These are phyloP conservation scores for Panthera uncia DNA, from an alignment of 2,113 vertebrate genomes.

Conservation along the genomic window DNA sequence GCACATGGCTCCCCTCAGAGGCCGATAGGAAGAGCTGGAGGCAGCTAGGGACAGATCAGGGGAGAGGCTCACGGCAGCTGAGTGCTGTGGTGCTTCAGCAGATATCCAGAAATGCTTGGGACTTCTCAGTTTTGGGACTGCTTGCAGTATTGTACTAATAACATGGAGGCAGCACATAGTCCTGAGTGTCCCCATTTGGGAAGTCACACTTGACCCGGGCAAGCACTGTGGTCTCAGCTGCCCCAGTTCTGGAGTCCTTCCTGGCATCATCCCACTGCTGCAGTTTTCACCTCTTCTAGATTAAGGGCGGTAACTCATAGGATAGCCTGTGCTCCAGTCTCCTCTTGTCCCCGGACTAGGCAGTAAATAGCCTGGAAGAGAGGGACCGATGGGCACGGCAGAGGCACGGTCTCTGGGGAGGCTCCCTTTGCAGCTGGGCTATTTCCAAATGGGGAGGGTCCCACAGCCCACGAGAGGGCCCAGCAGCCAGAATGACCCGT, in stretches of 20 bases:
- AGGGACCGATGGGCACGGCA: not conserved
- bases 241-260: not conserved
- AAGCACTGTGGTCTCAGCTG: not conserved
- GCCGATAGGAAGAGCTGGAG: not conserved
- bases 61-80: not conserved
- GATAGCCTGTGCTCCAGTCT: not conserved
- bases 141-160: not conserved
- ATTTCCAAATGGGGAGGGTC: not conserved
- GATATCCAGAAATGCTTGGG: not conserved
- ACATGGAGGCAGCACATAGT: not conserved
- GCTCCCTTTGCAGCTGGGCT: no score
- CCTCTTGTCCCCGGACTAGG: not conserved
- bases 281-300: not conserved
- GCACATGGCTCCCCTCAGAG: fast-evolving
- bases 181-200: not conserved
- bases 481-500: not conserved
- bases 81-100: not conserved
- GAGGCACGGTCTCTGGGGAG: not conserved
- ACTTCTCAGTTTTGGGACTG: not conserved
- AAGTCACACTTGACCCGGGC: not conserved
- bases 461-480: not conserved
- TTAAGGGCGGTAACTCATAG: not conserved
- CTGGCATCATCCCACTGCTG: not conserved
- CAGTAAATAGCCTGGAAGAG: not conserved
- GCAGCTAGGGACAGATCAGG: not conserved